Percentiles rank a stretch among this genome's conserved stretches.
Evolutionary conservation across 2,797 vertebrate genomes (phyloP).

Genomic region (Tachyglossus aculeatus): DNA sequence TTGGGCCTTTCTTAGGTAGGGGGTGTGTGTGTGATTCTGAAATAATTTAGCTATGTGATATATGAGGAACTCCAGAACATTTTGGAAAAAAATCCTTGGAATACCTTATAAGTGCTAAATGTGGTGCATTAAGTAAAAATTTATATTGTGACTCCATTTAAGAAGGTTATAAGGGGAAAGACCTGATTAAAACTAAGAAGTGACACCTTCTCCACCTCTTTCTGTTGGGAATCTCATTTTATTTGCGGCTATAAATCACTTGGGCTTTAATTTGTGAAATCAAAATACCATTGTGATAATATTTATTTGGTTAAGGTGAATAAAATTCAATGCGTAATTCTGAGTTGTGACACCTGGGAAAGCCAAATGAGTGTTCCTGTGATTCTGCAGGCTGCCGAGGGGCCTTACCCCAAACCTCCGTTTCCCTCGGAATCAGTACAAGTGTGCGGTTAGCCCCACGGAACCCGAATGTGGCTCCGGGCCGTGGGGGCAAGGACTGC

Average conservation of each 20-base stretch:
- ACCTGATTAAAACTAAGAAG: constrained; percentile 65
- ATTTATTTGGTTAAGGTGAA: constrained; percentile 72
- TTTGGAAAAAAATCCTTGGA: constrained; percentile 27
- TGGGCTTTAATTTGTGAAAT: constrained; percentile 59
- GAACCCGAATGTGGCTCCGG: constrained; percentile 71
- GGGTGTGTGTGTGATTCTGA: no score
- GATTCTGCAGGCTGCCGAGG: constrained; percentile 75
- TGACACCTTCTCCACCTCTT: constrained; percentile 58
- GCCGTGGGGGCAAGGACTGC: constrained; percentile 63
- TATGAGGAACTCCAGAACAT: constrained; percentile 4
- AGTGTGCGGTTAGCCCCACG: constrained; percentile 69
- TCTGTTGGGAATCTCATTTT: constrained; percentile 62
- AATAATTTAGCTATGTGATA: constrained; percentile 3
- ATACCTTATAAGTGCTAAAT: constrained; percentile 33
- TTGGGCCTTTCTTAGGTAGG: constrained; percentile 2
- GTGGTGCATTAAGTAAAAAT: constrained; percentile 37
- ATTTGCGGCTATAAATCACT: constrained; percentile 66
- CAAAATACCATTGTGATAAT: constrained; percentile 63
- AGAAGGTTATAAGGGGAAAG: constrained; percentile 42
- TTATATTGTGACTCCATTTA: constrained; percentile 51
- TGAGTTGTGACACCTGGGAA: constrained; percentile 64
- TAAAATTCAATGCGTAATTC: constrained; percentile 59
- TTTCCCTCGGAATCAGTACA: constrained; percentile 73
- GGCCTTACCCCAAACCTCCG: constrained; percentile 70
- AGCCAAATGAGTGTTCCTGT: constrained; percentile 77